Conservation (phyloP, 2,888 invertebrate genomes). For the Aelia acuminata region DNA sequence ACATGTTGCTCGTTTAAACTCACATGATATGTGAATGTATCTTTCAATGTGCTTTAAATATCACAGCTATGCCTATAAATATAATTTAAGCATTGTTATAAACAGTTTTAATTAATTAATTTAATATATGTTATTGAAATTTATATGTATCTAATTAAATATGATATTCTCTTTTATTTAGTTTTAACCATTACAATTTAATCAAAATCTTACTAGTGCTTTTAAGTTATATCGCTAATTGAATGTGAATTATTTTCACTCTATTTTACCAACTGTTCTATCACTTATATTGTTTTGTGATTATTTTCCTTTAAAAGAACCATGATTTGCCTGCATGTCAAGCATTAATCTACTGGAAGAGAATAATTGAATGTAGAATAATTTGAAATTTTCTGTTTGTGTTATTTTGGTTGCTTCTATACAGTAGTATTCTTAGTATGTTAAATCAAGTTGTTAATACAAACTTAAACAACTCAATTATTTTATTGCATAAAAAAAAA, state of each 20-base stretch:
- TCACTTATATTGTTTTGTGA: not conserved
- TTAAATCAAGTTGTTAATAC: not conserved
- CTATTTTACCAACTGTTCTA: not conserved
- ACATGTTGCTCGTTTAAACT: not conserved
- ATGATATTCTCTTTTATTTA: not conserved
- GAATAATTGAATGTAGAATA: not conserved
- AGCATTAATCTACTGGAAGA: not conserved
- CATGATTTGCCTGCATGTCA: not conserved
- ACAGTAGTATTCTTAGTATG: not conserved
- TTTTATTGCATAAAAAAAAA: too few species aligned
- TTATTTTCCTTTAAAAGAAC: not conserved
- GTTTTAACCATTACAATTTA: not conserved
- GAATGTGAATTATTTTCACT: not conserved
- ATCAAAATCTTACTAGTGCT: not conserved
- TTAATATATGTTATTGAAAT: not conserved
- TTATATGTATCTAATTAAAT: not conserved
- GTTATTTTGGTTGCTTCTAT: not conserved
- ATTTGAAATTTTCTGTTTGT: not conserved
- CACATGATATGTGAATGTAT: not conserved
- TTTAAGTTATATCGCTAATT: not conserved
- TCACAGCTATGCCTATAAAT: not conserved
- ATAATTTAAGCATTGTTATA: not conserved
- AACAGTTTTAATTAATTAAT: not conserved
- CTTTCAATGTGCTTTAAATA: not conserved
- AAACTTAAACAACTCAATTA: not conserved